These are phyloP conservation scores for Austrofundulus limnaeus DNA, from an alignment of 2,113 vertebrate species.

Conservation along the genomic window DNA sequence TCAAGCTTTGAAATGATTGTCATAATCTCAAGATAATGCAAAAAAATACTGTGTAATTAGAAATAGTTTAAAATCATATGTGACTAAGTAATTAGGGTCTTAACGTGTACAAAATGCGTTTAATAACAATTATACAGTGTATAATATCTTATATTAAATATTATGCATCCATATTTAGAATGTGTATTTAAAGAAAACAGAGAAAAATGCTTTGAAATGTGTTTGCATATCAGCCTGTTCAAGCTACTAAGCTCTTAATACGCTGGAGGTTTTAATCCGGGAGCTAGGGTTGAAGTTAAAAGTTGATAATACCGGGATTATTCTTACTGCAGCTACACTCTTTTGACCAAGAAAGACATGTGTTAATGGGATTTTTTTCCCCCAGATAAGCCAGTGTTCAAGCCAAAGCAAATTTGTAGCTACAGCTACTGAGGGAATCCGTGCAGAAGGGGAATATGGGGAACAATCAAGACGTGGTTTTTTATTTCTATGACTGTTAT, in stretches of 20 bases:
- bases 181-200: not conserved
- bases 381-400: slow-evolving; percentile 32
- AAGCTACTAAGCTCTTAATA: slow-evolving; percentile 53
- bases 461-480: not conserved
- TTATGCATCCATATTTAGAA: not conserved
- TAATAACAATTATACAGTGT: not conserved
- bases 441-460: slow-evolving; percentile 4
- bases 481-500: not conserved
- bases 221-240: slow-evolving; percentile 23
- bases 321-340: slow-evolving; percentile 41
- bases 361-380: slow-evolving; percentile 19
- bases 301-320: slow-evolving; percentile 58
- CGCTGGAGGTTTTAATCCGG: slow-evolving; percentile 49
- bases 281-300: slow-evolving; percentile 35
- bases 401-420: slow-evolving; percentile 12
- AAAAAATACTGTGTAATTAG: too few relatives aligned
- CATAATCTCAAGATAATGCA: too few relatives aligned
- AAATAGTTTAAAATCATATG: too few relatives aligned
- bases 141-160: not conserved
- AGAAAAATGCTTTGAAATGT: slow-evolving; percentile 12
- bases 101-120: too few relatives aligned
- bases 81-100: too few relatives aligned
- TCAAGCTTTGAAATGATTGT: too few relatives aligned
- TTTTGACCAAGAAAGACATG: slow-evolving; percentile 44
- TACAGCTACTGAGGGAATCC: not conserved